Conservation (phyloP, 2,888 invertebrate genomes). For the Troides aeacus region DNA sequence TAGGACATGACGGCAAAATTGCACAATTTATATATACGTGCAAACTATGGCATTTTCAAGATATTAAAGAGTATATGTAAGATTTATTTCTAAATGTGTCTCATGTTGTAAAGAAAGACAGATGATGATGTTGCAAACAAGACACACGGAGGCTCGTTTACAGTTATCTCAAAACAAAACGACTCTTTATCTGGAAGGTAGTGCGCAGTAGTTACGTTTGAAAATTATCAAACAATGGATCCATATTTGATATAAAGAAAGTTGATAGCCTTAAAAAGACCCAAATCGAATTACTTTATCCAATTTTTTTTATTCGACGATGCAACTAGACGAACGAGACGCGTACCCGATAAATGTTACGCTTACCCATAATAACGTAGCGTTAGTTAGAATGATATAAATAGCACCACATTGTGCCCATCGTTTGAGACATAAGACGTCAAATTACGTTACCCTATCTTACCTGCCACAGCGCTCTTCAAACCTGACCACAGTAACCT, state of each 20-base stretch:
- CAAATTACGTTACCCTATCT: too few species aligned
- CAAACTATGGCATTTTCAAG: conserved; percentile 33
- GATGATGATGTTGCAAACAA: conserved; percentile 44
- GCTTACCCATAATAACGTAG: too few species aligned
- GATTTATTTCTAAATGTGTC: conserved; percentile 42
- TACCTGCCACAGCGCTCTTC: too few species aligned
- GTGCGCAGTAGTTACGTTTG: conserved; percentile 42
- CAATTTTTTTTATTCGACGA: too few species aligned
- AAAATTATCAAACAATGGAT: conserved; percentile 18
- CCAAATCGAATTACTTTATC: not conserved
- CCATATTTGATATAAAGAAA: conserved; percentile 5
- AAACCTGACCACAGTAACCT: too few species aligned
- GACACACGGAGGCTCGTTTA: conserved; percentile 50
- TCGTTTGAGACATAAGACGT: too few species aligned
- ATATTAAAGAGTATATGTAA: conserved; percentile 30
- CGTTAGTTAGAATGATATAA: too few species aligned
- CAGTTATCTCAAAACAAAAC: conserved; percentile 38
- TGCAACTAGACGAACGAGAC: too few species aligned
- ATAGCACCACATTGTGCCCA: too few species aligned
- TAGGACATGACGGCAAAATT: conserved; percentile 26
- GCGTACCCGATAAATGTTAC: too few species aligned
- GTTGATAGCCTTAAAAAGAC: not conserved
- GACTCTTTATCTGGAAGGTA: conserved; percentile 37
- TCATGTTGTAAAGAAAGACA: conserved; percentile 49
- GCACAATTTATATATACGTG: conserved; percentile 34